These are phyloP conservation scores for Cervus canadensis DNA, from an alignment of 2,113 vertebrate genomes.

Conservation along the genomic window DNA sequence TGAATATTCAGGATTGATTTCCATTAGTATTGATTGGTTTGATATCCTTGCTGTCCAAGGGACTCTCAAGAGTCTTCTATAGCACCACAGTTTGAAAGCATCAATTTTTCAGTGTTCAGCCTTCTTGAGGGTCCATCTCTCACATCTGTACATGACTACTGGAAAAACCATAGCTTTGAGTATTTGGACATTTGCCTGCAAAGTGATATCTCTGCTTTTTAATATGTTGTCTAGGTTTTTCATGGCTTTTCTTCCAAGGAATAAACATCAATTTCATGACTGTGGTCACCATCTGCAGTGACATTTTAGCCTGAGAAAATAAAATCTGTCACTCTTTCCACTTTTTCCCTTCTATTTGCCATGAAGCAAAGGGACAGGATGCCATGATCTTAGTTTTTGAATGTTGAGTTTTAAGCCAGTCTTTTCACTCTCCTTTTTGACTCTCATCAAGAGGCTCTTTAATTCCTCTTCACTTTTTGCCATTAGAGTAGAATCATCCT, in stretches of 20 bases:
- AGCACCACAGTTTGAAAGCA: background rate
- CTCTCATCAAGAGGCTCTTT: background rate
- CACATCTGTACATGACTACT: background rate
- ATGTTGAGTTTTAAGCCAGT: background rate
- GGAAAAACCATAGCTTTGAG: background rate
- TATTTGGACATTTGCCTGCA: background rate
- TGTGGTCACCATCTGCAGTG: background rate
- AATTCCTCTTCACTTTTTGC: background rate
- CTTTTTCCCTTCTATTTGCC: background rate
- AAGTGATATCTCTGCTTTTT: background rate
- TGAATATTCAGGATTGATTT: background rate
- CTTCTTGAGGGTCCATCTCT: background rate
- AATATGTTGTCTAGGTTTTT: background rate
- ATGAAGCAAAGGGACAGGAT: background rate
- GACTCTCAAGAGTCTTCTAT: background rate
- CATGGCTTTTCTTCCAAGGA: background rate
- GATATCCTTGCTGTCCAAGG: background rate
- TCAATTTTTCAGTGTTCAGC: background rate
- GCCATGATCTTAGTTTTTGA: background rate
- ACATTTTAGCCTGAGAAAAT: background rate
- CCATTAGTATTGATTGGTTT: background rate
- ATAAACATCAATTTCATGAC: background rate
- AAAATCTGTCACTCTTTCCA: background rate
- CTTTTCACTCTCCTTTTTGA: background rate
- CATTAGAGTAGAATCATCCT: background rate